Base-by-base conservation (phyloP, 2,888 invertebrate genomes). In the Argyresthia albistria region DNA sequence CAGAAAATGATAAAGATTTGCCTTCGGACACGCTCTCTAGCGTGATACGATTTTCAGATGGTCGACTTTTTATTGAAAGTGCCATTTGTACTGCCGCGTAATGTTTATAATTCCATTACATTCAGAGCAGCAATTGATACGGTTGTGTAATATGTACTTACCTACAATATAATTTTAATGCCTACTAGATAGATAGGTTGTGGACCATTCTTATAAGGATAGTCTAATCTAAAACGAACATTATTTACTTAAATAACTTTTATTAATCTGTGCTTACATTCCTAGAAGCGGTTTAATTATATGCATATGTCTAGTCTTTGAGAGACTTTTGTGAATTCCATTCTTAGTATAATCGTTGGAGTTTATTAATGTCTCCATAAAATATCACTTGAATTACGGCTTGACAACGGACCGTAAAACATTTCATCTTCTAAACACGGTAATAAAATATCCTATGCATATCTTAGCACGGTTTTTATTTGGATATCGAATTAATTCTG, bases 371-470 rank as follows among this genome's bases (percentile, higher is more conserved):
- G 70, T 80, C 73, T 75, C 73, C 72, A 74, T 76, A 76, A 74
- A 71, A 62, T 60, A 66, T 61, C 67, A 67, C 65, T 69, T 80
- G 81, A 83, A 82, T 80, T 76, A 80, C 74, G 72, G 74, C 78
- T 71, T 71, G 74, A 72, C 71, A 68, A 69, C 66, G 66, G 69
- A 74, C 69, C 73, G 59, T 59, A 65, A 75, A 69, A 71, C 67
- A 77, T 75, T 69, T 66, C 68, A 56, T 70, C 37, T 66, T 69
- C 62, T 62, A 69, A 66, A 65, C 68, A 58, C 59, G 60, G 64
- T 63, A 61, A 79, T 80, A 81, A 25, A 82, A 83, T 81, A 69
- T 69, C 60, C 57, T 62, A 82, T 79, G 80, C 76, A 80, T 80
- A 86, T 84, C 73, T 73, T 58, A 51, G 48, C 55, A 63, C 64